phyloP scores from a whole-genome alignment of 2,797 vertebrate species.

The Leucoraja ocellata region DNA sequence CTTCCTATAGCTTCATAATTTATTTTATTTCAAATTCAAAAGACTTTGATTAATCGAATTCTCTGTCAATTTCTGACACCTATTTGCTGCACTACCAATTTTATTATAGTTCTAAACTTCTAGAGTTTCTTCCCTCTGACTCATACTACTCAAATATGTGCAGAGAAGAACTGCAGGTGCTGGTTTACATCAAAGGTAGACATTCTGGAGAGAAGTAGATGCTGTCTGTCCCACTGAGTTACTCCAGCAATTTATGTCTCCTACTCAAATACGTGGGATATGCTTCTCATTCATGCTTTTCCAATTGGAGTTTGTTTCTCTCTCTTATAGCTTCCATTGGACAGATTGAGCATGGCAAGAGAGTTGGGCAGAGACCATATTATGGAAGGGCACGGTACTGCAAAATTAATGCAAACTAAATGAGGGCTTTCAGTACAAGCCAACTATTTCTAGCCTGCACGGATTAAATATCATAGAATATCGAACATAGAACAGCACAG shows the following conservation, averaged over 20 bases:
- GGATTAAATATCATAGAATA: not conserved
- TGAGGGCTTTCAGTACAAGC: not conserved
- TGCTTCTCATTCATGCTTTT: not conserved
- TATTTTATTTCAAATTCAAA: too few species aligned
- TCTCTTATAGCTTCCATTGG: not conserved
- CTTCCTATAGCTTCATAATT: too few species aligned
- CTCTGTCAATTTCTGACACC: not conserved
- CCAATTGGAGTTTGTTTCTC: not conserved
- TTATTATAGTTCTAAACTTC: not conserved
- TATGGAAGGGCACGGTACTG: not conserved
- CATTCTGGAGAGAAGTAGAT: too few species aligned
- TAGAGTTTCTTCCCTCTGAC: not conserved
- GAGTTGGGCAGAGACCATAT: not conserved
- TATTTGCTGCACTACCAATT: too few species aligned
- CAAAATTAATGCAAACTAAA: not conserved
- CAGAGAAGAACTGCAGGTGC: too few species aligned
- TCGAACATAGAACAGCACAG: too few species aligned
- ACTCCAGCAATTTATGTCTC: too few species aligned
- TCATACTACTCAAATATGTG: not conserved
- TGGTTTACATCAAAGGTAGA: too few species aligned
- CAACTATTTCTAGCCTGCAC: not conserved
- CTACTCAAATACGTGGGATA: not conserved
- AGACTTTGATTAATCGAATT: not conserved
- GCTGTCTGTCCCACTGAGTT: too few species aligned
- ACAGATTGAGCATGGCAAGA: not conserved